Base-by-base conservation (phyloP, 2,797 vertebrate species). In the Tokudaia muenninki region DNA sequence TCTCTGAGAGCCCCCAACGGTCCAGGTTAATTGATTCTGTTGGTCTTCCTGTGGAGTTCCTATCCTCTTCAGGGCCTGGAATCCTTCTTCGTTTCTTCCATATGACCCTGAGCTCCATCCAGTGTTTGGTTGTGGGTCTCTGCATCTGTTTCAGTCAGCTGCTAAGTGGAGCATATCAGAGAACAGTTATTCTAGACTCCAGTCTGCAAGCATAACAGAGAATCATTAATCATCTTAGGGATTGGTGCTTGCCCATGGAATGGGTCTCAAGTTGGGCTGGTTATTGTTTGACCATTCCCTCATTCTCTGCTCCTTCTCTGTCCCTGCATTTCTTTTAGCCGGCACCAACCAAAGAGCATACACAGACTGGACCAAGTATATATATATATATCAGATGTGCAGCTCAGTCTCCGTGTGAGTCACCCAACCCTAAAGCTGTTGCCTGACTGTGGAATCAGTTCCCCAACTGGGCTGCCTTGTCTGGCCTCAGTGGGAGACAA, bases 331-430 rank as follows among this genome's bases (percentile, higher is more conserved):
- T 70, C 17, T 72, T 72, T 72, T 37, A 22, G n/a, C 70, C 70
- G 37, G 19, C 70, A 37, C n/a, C 19, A 22, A 37, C 70, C 8
- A 21, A 70, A 72, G 67, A 72, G n/a, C 67, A 72, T 7, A 37
- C 17, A 37, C 0, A 0, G 67, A 17, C n/a, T 37, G 19, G 67
- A n/a, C 67, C 7, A 8, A 72, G 34, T 50, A 11, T 50, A 50
- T 50, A 50, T 50, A 19, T 72, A 37, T 37, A 19, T 9, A 72
- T 17, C n/a, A 37, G 70, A 21, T 37, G n/a, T 72, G n/a, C 8
- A 72, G 67, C 70, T 37, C 70, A 37, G n/a, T 72, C n/a, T 72
- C 70, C n/a, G 21, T 37, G 70, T 37, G 70, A n/a, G 70, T 37
- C n/a, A n/a, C n/a, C 67, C n/a, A 22, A 21, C n/a, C 17, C 70